These are phyloP conservation scores for Cossypha dichroa DNA, from an alignment of 2,797 vertebrate genomes.

Conservation along the genomic window DNA sequence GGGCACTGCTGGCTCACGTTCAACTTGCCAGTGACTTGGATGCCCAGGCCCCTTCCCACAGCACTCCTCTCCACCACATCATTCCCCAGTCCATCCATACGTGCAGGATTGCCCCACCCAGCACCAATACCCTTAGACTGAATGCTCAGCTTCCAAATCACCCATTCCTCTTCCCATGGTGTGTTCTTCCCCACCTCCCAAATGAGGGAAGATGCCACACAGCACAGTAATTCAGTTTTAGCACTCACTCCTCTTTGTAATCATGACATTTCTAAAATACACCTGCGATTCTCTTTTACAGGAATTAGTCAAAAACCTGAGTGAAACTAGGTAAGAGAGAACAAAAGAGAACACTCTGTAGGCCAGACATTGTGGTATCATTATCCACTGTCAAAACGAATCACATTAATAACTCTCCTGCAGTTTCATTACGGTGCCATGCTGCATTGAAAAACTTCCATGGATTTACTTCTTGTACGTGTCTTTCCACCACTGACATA, in stretches of 20 bases:
- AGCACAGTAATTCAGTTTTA: not conserved
- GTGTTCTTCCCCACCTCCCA: accelerated
- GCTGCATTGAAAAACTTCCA: not conserved
- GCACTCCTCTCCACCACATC: not conserved
- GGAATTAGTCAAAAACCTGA: not conserved
- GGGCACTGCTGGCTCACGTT: not conserved
- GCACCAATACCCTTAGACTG: not conserved
- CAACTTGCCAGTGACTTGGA: accelerated
- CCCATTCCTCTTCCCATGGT: not conserved
- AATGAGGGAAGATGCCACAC: accelerated
- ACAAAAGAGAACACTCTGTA: not conserved
- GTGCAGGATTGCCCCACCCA: not conserved
- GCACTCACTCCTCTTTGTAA: not conserved
- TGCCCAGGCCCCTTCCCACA: not conserved
- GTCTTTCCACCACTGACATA: not conserved
- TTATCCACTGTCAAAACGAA: not conserved
- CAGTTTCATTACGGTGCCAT: not conserved
- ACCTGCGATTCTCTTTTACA: not conserved
- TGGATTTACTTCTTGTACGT: not conserved
- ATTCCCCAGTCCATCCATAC: not conserved
- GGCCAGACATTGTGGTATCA: not conserved
- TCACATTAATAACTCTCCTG: not conserved
- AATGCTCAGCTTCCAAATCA: not conserved
- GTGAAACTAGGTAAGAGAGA: not conserved
- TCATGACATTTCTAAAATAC: not conserved